These are phyloP conservation scores for Cheumatopsyche charites DNA, from an alignment of 1,140 invertebrate genomes.

Conservation along the genomic window DNA sequence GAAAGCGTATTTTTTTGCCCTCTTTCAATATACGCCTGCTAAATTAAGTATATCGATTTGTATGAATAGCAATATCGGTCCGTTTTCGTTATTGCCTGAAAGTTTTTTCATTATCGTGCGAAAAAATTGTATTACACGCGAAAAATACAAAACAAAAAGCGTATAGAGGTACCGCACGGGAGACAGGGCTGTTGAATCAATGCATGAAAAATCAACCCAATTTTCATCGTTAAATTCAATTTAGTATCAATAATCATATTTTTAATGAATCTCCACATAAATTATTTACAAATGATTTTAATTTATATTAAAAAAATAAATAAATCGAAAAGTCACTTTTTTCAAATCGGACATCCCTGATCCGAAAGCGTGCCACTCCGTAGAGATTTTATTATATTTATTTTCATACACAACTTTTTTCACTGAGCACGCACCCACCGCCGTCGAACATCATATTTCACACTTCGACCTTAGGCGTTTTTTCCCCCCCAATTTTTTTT, in stretches of 20 bases:
- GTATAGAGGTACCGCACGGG: no score
- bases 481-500: no score
- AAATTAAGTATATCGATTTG: slow-evolving; percentile 17
- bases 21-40: slow-evolving; percentile 4
- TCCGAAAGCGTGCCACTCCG: background rate
- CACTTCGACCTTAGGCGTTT: slow-evolving; percentile 14
- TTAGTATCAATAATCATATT: no score
- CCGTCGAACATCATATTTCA: slow-evolving; percentile 16
- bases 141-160: no score
- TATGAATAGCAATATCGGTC: slow-evolving; percentile 10
- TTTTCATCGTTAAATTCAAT: no score
- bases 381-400: slow-evolving; percentile 18
- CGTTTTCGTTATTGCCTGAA: slow-evolving; percentile 1
- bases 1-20: background rate
- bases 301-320: background rate
- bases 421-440: background rate
- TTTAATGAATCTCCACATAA: no score
- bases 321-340: background rate
- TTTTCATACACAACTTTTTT: background rate
- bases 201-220: no score
- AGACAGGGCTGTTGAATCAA: no score
- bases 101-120: no score
- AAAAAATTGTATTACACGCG: no score
- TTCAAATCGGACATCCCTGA: no score
- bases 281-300: background rate